These are phyloP conservation scores for Empis livida DNA, from an alignment of 2,888 invertebrate species.

Conservation along the genomic window DNA sequence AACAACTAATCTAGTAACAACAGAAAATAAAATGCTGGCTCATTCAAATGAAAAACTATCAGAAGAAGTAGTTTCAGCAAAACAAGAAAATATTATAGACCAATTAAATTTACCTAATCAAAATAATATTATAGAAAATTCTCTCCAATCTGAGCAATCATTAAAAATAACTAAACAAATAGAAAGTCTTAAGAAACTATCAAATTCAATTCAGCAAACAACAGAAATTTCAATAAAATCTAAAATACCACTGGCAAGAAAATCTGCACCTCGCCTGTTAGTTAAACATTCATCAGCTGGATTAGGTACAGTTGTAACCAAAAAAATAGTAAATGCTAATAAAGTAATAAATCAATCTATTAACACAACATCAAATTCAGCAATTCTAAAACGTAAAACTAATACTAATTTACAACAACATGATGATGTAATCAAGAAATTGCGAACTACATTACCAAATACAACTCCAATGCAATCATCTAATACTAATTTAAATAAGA, in stretches of 20 bases:
- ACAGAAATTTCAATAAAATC: not conserved
- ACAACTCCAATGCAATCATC: not conserved
- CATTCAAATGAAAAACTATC: not conserved
- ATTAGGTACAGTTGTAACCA: slow-evolving; percentile 7
- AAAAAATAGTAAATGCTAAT: slow-evolving; percentile 30
- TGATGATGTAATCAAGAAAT: not conserved
- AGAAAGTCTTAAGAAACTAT: not conserved
- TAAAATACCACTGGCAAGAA: not conserved
- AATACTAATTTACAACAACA: not conserved
- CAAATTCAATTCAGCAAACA: not conserved
- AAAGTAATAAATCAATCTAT: slow-evolving; percentile 25
- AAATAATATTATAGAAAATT: too few relatives aligned
- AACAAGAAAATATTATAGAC: too few relatives aligned
- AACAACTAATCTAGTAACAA: not conserved
- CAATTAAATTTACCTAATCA: too few relatives aligned
- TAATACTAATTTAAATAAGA: slow-evolving; percentile 2
- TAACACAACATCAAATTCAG: not conserved
- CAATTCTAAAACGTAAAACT: slow-evolving; percentile 18
- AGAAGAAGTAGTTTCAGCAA: not conserved
- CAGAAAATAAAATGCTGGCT: slow-evolving; percentile 3
- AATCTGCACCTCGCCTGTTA: not conserved
- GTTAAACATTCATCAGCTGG: not conserved
- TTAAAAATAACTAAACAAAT: not conserved
- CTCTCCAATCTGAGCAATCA: not conserved
- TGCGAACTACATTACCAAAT: not conserved